Evolutionary conservation across 2,888 invertebrate species (phyloP).

Genomic region (Rhagophthalmus giganteus): DNA sequence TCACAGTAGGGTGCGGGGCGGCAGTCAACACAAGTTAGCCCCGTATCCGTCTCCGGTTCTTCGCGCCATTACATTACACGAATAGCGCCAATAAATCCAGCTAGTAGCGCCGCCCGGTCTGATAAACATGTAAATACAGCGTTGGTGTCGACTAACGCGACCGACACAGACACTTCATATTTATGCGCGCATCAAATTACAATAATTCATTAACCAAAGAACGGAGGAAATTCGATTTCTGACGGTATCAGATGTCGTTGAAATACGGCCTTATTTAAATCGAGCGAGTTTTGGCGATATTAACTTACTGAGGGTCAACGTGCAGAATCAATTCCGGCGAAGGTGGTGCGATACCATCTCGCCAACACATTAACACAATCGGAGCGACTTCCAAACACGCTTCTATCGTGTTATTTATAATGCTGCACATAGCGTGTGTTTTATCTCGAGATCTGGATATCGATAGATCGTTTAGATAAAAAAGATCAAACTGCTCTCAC

Average conservation of each 20-base stretch:
- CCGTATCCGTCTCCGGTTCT: constrained; percentile 51
- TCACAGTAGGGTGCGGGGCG: constrained; percentile 29
- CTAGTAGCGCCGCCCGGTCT: constrained; percentile 45
- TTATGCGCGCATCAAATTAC: constrained; percentile 51
- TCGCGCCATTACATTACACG: constrained; percentile 50
- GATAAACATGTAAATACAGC: constrained; percentile 52
- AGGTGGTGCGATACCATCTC: constrained; percentile 42
- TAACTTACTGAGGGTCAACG: constrained; percentile 44
- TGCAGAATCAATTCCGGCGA: constrained; percentile 47
- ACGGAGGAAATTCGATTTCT: constrained; percentile 46
- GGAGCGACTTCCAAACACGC: constrained; percentile 32
- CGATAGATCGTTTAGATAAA: constrained; percentile 24
- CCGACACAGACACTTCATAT: constrained; percentile 47
- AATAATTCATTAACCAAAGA: constrained; percentile 50
- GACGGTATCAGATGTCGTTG: constrained; percentile 44
- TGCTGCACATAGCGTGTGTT: constrained; percentile 20
- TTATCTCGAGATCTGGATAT: constrained; percentile 28
- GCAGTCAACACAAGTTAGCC: constrained; percentile 45
- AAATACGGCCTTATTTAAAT: constrained; percentile 39
- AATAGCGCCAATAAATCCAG: constrained; percentile 49
- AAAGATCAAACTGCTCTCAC: constrained; percentile 5
- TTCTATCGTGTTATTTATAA: constrained; percentile 29
- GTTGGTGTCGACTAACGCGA: constrained; percentile 31
- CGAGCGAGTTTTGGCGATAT: constrained; percentile 38
- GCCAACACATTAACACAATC: constrained; percentile 45